A percentile compares a stretch with the other conserved stretches of the same genome.
phyloP scores from a whole-genome alignment of 1,140 invertebrate species.

The Scaptomyza hsui region DNA sequence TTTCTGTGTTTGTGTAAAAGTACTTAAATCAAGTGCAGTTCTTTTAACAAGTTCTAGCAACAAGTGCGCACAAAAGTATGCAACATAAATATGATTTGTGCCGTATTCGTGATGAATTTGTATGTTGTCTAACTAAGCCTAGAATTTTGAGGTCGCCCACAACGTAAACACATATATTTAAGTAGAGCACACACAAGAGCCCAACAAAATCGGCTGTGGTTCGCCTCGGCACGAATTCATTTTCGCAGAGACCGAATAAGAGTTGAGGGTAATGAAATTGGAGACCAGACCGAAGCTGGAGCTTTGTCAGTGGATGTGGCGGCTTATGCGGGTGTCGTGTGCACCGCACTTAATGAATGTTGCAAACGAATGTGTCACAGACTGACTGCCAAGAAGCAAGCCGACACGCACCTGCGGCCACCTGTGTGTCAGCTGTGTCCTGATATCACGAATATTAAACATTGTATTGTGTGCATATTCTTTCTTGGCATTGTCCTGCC shows the following conservation, averaged over 20 bases:
- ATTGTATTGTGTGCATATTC: slow-evolving; percentile 6
- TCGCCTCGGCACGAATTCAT: slow-evolving; percentile 18
- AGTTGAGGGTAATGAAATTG: slow-evolving; percentile 13
- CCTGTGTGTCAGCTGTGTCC: slow-evolving; percentile 12
- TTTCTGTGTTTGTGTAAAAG: slow-evolving; percentile 2
- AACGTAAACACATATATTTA: not conserved
- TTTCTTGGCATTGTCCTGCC: slow-evolving; percentile 1
- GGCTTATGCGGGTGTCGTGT: slow-evolving; percentile 16
- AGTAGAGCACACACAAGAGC: not conserved
- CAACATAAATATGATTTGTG: slow-evolving; percentile 3
- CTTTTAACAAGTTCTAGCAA: slow-evolving; percentile 18
- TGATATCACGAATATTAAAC: slow-evolving; percentile 49
- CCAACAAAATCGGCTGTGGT: slow-evolving; percentile 3
- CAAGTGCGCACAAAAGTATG: slow-evolving; percentile 38
- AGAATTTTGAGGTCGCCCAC: not conserved
- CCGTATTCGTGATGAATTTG: not conserved
- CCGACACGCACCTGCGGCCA: slow-evolving; percentile 46
- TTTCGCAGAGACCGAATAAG: not conserved
- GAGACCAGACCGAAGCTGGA: not conserved
- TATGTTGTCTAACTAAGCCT: not conserved
- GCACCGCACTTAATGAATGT: slow-evolving; percentile 66
- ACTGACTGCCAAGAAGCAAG: slow-evolving; percentile 29
- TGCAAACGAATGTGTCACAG: slow-evolving; percentile 66
- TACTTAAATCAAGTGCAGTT: not conserved
- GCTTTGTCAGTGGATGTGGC: not conserved